Evolutionary conservation across 2,797 vertebrate species (phyloP).

Genomic region (Chanos chanos): DNA sequence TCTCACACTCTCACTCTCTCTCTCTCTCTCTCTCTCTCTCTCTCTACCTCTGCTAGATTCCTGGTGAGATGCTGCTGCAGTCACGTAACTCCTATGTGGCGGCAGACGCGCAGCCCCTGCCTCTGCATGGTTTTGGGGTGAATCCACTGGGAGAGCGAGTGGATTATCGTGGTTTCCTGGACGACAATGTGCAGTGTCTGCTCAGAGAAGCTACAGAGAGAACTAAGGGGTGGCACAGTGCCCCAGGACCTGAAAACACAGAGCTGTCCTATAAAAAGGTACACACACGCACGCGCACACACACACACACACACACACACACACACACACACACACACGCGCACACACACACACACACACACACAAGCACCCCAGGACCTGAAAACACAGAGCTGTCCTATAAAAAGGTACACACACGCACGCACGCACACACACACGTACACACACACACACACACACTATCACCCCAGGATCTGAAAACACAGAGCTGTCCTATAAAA

Average conservation of each 20-base stretch:
- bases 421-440: too few relatives aligned
- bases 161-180: slow-evolving; percentile 69
- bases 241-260: slow-evolving; percentile 65
- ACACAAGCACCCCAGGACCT: too few relatives aligned
- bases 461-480: slow-evolving; percentile 59
- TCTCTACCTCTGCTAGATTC: slow-evolving; percentile 62
- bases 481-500: slow-evolving; percentile 79
- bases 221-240: slow-evolving; percentile 77
- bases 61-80: slow-evolving; percentile 80
- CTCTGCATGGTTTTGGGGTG: slow-evolving; percentile 63
- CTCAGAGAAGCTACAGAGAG: slow-evolving; percentile 71
- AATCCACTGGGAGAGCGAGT: slow-evolving; percentile 53
- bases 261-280: slow-evolving; percentile 84
- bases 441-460: too few relatives aligned
- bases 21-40: neutral
- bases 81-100: slow-evolving; percentile 74
- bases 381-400: too few relatives aligned
- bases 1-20: neutral
- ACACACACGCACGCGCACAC: neutral
- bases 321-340: neutral
- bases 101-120: slow-evolving; percentile 71
- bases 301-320: too few relatives aligned
- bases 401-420: too few relatives aligned
- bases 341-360: neutral
- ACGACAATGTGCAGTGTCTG: slow-evolving; percentile 72